Evolutionary conservation across 2,797 vertebrate species (phyloP).

Genomic region (Lithobates sylvaticus): DNA sequence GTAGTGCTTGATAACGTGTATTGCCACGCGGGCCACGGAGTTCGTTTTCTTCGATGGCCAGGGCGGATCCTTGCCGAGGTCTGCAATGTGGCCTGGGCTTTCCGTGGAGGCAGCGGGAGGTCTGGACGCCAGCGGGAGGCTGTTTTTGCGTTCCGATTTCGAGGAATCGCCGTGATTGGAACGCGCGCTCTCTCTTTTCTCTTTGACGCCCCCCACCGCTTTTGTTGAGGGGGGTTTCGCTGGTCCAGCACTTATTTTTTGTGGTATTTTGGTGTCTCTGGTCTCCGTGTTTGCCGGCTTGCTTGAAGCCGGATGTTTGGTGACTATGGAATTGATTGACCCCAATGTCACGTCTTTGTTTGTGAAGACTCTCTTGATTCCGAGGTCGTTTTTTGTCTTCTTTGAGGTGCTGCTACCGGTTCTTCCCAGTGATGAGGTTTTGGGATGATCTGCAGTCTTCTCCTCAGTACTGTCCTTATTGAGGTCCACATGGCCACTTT

Average conservation of each 20-base stretch:
- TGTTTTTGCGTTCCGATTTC: constrained; percentile 38
- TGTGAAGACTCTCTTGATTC: constrained; percentile 25
- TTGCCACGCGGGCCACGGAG: constrained; percentile 33
- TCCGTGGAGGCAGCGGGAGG: background rate
- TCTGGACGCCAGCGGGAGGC: background rate
- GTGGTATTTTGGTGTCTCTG: constrained; percentile 22
- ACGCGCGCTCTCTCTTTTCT: constrained; percentile 7
- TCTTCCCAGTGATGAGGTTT: constrained; percentile 2
- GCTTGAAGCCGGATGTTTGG: constrained; percentile 20
- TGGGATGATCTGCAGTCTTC: constrained; percentile 10
- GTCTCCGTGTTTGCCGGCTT: constrained; percentile 7
- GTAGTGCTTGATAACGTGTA: constrained; percentile 45
- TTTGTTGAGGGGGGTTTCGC: constrained; percentile 1
- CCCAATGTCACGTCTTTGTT: constrained; percentile 21
- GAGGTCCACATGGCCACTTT: background rate
- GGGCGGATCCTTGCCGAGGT: background rate
- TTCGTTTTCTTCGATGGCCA: constrained; percentile 41
- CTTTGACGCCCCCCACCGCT: background rate
- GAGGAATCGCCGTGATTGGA: background rate
- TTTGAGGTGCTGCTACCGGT: constrained; percentile 26
- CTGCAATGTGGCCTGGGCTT: background rate
- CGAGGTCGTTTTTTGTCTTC: constrained; percentile 33
- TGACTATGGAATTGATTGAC: background rate
- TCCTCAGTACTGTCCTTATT: constrained; percentile 1
- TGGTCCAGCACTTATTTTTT: constrained; percentile 15